A percentile compares a stretch with the other conserved stretches of the same genome.
phyloP scores from a whole-genome alignment of 2,113 vertebrate species.

The Varanus komodoensis region DNA sequence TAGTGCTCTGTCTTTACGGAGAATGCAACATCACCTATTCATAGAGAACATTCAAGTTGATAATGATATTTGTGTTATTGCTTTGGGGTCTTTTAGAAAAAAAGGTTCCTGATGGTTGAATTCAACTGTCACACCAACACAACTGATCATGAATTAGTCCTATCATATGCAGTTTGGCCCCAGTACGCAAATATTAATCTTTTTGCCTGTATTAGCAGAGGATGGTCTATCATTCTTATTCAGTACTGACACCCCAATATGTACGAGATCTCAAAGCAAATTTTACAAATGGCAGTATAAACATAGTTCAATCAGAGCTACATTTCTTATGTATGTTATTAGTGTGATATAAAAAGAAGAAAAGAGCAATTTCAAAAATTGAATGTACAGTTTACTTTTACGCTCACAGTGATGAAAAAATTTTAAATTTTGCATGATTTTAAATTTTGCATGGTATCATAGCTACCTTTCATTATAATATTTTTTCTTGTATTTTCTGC shows the following conservation, averaged over 20 bases:
- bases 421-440: no score
- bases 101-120: no score
- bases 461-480: not conserved
- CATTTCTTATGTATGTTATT: not conserved
- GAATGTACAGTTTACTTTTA: not conserved
- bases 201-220: not conserved
- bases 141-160: not conserved
- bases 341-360: not conserved
- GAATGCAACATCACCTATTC: not conserved
- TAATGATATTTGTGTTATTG: not conserved
- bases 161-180: not conserved
- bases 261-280: not conserved
- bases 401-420: not conserved
- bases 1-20: not conserved
- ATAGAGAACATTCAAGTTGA: not conserved
- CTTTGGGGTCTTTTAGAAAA: accelerated
- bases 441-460: not conserved
- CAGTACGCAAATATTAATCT: not conserved
- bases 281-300: not conserved
- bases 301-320: not conserved
- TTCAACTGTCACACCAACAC: no score
- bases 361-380: not conserved
- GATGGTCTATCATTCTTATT: not conserved
- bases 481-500: not conserved
- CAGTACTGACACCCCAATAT: not conserved